These are phyloP conservation scores for Brachyrhaphis roseni DNA, from an alignment of 2,797 vertebrate genomes.

Conservation along the genomic window DNA sequence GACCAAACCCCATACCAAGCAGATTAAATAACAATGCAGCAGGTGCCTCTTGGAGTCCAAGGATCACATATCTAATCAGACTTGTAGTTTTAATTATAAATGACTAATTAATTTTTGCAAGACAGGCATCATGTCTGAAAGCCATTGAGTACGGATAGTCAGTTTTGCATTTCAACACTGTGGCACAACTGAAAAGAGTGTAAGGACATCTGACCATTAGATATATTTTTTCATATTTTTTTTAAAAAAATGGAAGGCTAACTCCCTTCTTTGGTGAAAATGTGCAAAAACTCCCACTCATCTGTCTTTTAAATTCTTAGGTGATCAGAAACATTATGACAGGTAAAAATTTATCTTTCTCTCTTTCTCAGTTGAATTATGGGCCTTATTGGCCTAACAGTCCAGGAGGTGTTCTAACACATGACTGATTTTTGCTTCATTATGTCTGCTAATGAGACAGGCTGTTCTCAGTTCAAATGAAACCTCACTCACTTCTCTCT, in stretches of 20 bases:
- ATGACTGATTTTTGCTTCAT: slow-evolving; percentile 32
- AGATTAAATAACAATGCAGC: not conserved
- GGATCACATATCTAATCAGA: not conserved
- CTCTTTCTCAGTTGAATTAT: slow-evolving; percentile 23
- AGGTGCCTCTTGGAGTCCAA: not conserved
- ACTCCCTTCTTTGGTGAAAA: not conserved
- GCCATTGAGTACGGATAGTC: not conserved
- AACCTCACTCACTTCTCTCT: slow-evolving; percentile 25
- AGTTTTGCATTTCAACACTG: not conserved
- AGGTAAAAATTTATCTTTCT: slow-evolving; percentile 30
- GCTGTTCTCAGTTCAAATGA: slow-evolving; percentile 48
- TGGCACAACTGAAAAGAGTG: not conserved
- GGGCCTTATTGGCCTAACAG: slow-evolving; percentile 19
- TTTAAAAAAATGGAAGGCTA: no score
- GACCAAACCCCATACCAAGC: not conserved
- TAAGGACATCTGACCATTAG: not conserved
- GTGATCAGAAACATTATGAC: slow-evolving; percentile 31
- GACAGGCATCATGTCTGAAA: not conserved
- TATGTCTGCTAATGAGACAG: slow-evolving; percentile 55
- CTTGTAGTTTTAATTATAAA: not conserved
- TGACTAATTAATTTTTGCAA: not conserved
- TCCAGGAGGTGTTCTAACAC: slow-evolving; percentile 46
- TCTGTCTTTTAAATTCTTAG: slow-evolving; percentile 12
- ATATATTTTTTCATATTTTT: not conserved
- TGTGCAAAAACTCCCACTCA: not conserved